phyloP scores from a whole-genome alignment of 2,797 vertebrate species.

The Tadarida brasiliensis region DNA sequence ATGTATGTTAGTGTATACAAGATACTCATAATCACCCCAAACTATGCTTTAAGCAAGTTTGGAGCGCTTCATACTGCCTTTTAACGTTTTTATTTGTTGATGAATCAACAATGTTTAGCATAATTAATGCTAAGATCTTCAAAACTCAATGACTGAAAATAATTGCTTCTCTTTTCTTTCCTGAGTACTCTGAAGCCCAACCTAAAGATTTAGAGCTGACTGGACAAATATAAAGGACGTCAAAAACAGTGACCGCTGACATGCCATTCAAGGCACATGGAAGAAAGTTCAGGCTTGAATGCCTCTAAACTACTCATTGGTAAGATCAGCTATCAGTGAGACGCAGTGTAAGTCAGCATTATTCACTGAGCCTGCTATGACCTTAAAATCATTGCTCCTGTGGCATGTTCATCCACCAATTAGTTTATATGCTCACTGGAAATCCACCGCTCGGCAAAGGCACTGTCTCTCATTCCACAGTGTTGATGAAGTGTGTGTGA shows the following conservation, averaged over 20 bases:
- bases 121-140: conserved; percentile 94
- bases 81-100: conserved; percentile 91
- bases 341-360: conserved; percentile 92
- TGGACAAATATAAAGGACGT: conserved; percentile 96
- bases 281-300: conserved; percentile 92
- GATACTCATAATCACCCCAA: conserved; percentile 78
- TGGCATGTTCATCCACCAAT: conserved; percentile 92
- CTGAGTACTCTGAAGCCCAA: conserved; percentile 90
- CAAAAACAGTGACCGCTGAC: conserved; percentile 94
- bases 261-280: conserved; percentile 92
- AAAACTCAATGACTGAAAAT: conserved; percentile 94
- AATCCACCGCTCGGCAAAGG: conserved; percentile 90
- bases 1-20: conserved; percentile 74
- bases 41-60: conserved; percentile 67
- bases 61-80: conserved; percentile 76
- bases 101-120: conserved; percentile 91
- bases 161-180: conserved; percentile 94
- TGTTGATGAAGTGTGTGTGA: conserved; percentile 93
- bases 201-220: conserved; percentile 95
- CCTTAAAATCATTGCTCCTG: conserved; percentile 93
- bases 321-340: conserved; percentile 94
- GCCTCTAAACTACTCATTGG: conserved; percentile 91
- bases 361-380: conserved; percentile 94
- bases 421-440: conserved; percentile 90
- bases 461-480: conserved; percentile 91